Conservation (phyloP, 92 coral and sea anemone genomes). For the Plumapathes pennacea region DNA sequence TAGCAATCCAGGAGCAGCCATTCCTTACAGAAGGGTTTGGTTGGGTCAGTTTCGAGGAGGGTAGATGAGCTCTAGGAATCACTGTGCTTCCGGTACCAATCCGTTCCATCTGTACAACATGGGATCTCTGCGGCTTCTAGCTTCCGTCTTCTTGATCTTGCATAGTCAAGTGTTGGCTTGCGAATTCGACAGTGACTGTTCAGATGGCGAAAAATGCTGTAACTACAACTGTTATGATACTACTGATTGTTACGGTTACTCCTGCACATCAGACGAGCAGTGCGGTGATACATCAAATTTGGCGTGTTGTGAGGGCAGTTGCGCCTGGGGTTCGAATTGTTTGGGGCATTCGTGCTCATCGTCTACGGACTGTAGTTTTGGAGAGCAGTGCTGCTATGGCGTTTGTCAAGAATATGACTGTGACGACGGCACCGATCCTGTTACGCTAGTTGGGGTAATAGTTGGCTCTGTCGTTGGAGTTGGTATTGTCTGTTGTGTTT, state of each 20-base stretch:
- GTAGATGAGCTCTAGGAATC: no score
- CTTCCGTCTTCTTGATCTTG: no score
- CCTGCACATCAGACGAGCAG: not conserved
- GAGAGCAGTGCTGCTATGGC: not conserved
- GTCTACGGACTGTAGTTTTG: not conserved
- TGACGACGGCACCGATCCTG: not conserved
- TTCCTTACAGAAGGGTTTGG: no score
- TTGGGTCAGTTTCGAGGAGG: no score
- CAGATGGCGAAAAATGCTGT: not conserved
- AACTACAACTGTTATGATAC: not conserved
- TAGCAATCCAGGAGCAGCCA: no score
- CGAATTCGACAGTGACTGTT: not conserved
- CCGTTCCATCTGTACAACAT: no score
- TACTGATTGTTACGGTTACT: not conserved
- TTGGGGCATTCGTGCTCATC: not conserved
- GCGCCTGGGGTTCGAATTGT: slow-evolving; percentile 1
- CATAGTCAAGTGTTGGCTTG: no score
- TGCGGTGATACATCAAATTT: not conserved
- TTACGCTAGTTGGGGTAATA: not conserved
- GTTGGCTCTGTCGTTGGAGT: no score
- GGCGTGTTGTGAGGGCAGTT: slow-evolving; percentile 1
- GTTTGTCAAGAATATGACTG: not conserved
- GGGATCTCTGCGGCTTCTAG: no score
- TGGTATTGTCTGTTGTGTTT: not conserved
- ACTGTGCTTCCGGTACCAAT: no score